Conservation (phyloP, 1,140 invertebrate genomes). For the Diorhabda elongata region DNA sequence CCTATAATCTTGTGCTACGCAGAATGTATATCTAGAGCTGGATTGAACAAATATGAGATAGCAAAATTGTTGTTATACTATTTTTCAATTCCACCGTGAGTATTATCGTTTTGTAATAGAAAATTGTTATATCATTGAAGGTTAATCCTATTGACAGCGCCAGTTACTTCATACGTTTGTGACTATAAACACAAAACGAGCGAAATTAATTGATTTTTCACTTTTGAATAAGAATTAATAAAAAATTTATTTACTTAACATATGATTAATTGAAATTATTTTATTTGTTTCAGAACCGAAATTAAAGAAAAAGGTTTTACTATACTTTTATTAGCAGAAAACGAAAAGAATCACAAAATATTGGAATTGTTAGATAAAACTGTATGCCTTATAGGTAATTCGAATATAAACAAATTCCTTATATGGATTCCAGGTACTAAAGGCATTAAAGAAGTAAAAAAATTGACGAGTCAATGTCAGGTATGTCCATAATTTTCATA, state of each 20-base stretch:
- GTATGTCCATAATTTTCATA: constrained; percentile 23
- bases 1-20: constrained; percentile 54
- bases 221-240: too few species aligned
- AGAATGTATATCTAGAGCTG: constrained; percentile 49
- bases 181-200: too few species aligned
- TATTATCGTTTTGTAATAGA: constrained; percentile 6
- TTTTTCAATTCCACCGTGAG: constrained; percentile 55
- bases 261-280: neutral
- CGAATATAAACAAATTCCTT: constrained; percentile 38
- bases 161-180: too few species aligned
- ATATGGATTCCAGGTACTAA: constrained; percentile 41
- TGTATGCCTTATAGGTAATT: constrained; percentile 36
- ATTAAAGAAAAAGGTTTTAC: constrained; percentile 42
- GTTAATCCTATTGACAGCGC: too few species aligned
- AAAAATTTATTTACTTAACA: too few species aligned
- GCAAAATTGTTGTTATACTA: constrained; percentile 56
- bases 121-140: too few species aligned
- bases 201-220: too few species aligned
- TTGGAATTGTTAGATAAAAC: constrained; percentile 45
- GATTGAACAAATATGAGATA: constrained; percentile 54
- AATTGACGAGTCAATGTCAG: constrained; percentile 39
- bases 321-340: constrained; percentile 42
- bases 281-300: constrained; percentile 22
- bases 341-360: constrained; percentile 40
- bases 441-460: constrained; percentile 28